Base-by-base conservation (phyloP, 2,888 invertebrate genomes). In the Mimas tiliae region DNA sequence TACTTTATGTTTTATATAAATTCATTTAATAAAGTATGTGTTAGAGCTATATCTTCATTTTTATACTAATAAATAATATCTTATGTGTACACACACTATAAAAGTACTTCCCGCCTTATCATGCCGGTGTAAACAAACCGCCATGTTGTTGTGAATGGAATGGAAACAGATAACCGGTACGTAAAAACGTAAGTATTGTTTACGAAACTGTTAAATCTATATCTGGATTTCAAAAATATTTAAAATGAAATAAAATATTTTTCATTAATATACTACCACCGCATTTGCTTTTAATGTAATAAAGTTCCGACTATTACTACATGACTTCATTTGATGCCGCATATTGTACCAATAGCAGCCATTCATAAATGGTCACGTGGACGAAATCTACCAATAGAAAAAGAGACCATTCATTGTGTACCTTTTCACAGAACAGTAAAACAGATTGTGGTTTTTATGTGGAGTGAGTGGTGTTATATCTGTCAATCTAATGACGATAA, bases 101-200 rank as follows among this genome's bases (percentile, higher is more conserved):
- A 71, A 85, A 89, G 74, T 83, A 82, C 86, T 92, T 92, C 90
- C 91, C 91, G 92, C 91, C 89, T 91, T 88, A 86, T 89, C 89
- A 89, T 89, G 93, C 94, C 94, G 94, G 94, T 94, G 94, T 94
- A 94, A 94, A 94, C 94, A 94, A 94, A 94, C 91, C 89, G 93
- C 93, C 94, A 94, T 93, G 87, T 94, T 94, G 92, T 88, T 83
- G 82, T 83, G 82, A 85, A 81, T 84, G 80, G 79, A 82, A 78
- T 16, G 63, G 79, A 84, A 78, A 79, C 75, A 77, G 77, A 69
- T 75, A 76, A 78, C 74, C 75, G 80, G 87, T 87, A 84, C 86
- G 83, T 83, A 64, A 55, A 52, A 1, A 67, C 65, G 81, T 82
- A 80, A 86, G 80, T 82, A 77, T 76, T 65, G 16, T 63, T 42